Conservation (phyloP, 2,888 invertebrate genomes). For the Oligia latruncula region DNA sequence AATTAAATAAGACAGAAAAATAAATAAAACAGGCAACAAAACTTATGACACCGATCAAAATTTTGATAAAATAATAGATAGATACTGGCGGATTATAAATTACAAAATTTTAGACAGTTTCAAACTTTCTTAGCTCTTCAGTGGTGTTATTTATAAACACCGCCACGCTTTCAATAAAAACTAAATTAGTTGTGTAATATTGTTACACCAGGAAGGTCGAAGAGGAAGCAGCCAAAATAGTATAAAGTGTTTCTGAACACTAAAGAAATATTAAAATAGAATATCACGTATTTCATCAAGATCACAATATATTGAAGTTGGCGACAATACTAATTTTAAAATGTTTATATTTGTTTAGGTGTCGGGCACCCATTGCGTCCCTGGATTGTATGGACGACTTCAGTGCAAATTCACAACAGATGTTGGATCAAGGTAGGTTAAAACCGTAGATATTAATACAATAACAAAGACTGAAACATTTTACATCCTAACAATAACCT, state of each 20-base stretch:
- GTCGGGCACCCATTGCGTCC: constrained; percentile 97
- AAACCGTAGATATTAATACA: neutral
- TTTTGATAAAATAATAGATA: constrained; percentile 33
- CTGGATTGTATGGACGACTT: constrained; percentile 98
- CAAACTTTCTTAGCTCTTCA: constrained; percentile 51
- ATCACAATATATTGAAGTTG: constrained; percentile 23
- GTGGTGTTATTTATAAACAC: constrained; percentile 59
- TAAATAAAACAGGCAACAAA: neutral
- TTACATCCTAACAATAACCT: neutral
- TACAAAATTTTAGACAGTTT: constrained; percentile 34
- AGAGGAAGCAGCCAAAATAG: constrained; percentile 32
- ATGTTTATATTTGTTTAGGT: constrained; percentile 88
- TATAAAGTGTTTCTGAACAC: constrained; percentile 35
- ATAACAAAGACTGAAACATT: neutral
- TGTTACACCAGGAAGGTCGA: constrained; percentile 48
- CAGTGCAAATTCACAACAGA: constrained; percentile 91
- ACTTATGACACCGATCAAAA: constrained; percentile 7
- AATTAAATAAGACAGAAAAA: neutral
- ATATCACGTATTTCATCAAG: constrained; percentile 21
- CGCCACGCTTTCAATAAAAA: constrained; percentile 55
- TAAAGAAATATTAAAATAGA: constrained; percentile 23
- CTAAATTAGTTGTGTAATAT: constrained; percentile 52
- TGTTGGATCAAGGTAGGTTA: constrained; percentile 88
- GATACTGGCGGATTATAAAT: constrained; percentile 36
- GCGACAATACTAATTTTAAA: constrained; percentile 51